Base-by-base conservation (phyloP, 2,888 invertebrate species). In the Gymnoscelis rufifasciata region DNA sequence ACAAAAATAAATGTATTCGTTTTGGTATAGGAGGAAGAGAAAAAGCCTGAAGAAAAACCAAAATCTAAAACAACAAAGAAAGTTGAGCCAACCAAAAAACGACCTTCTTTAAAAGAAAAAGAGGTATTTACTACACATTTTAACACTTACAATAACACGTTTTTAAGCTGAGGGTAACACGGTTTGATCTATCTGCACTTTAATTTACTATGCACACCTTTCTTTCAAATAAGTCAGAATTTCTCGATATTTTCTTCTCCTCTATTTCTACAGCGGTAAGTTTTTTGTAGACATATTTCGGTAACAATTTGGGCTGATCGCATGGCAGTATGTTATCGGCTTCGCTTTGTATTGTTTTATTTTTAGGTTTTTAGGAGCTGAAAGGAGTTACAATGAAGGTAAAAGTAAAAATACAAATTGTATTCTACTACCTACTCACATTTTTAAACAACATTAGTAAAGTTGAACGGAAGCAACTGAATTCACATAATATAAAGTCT, bases 41-140 rank as follows among this genome's bases (percentile, higher is more conserved):
- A 73, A 68, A 80, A 78, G 56, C 74, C 86, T 27, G 89, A 89
- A 48, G 89, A 87, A 24, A 83, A 88, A 68, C 70, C 80, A 54
- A 89, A 88, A 57, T 59, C 74, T 59, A 89, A 80, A 66, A 64
- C 78, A 38, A 57, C 64, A 46, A 84, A 83, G 62, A 78, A 82
- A 67, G 81, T 82, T 47, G 83, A 83, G 47, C 68, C 78, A 8
- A 60, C 74, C 64, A 86, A 87, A 77, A 86, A 88, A 64, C 81
- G 87, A 43, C 69, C 81, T 30, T 84, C 86, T 53, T 64, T 82
- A 31, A 88, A 86, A 82, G 77, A 86, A 56, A 81, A 83, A 71
- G 82, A 88, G 88, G 88, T 88, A 80, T 51, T 19, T 19, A 19
- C 19, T 27, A 56, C 62, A 66, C 47, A 41, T 38, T 52, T 58